Percentiles rank a stretch among this genome's conserved stretches.
Evolutionary conservation across 2,888 invertebrate species (phyloP).

Genomic region (Coremacera marginata): DNA sequence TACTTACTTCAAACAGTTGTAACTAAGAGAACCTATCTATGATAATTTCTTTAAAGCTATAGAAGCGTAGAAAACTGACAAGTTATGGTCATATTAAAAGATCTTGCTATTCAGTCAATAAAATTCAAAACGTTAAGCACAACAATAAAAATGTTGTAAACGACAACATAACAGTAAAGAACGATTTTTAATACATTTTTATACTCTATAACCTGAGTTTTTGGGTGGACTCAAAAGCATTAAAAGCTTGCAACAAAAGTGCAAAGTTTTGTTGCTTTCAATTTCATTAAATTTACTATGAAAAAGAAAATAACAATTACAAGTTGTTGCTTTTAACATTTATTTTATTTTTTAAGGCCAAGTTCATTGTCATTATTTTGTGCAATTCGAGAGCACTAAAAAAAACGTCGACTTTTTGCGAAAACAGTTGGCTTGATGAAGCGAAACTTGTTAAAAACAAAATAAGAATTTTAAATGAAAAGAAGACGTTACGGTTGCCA

Average conservation of each 20-base stretch:
- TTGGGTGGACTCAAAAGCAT: not conserved
- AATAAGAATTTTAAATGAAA: not conserved
- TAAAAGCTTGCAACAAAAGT: conserved; percentile 1
- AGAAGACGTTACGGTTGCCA: not conserved
- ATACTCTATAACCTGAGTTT: not conserved
- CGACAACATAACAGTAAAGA: not conserved
- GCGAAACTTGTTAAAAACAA: not conserved
- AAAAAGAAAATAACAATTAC: conserved; percentile 9
- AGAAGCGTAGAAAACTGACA: too few species aligned
- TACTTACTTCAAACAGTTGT: too few species aligned
- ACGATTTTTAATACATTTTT: not conserved
- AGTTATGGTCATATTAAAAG: too few species aligned
- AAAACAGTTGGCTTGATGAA: not conserved
- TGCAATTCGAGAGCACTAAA: not conserved
- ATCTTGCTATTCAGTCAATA: too few species aligned
- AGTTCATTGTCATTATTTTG: conserved; percentile 45
- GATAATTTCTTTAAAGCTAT: too few species aligned
- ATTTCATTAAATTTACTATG: conserved; percentile 24
- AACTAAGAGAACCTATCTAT: too few species aligned
- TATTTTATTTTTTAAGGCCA: conserved; percentile 37
- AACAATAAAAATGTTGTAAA: not conserved
- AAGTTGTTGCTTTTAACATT: not conserved
- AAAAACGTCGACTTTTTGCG: not conserved
- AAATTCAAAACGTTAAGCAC: too few species aligned
- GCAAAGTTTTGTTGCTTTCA: conserved; percentile 26